These are phyloP conservation scores for Tympanuchus pallidicinctus DNA, from an alignment of 2,113 vertebrate genomes.

Conservation along the genomic window DNA sequence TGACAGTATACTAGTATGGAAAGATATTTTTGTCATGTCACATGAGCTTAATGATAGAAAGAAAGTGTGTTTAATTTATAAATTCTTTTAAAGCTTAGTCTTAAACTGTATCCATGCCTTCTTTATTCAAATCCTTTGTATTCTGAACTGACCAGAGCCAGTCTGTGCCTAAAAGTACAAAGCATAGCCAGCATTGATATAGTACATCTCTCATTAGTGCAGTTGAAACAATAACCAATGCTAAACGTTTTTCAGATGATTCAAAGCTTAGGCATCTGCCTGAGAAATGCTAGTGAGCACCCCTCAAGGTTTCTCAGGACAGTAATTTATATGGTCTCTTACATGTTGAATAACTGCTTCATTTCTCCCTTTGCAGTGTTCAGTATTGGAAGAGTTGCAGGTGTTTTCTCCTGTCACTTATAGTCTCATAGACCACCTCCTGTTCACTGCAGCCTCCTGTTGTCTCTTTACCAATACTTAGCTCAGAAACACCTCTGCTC, in stretches of 20 bases:
- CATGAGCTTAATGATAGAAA: background rate
- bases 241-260: background rate
- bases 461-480: background rate
- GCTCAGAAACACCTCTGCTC: background rate
- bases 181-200: background rate
- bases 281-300: background rate
- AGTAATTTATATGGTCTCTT: slow-evolving; percentile 10
- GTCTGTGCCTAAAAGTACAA: background rate
- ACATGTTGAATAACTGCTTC: background rate
- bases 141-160: background rate
- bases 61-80: background rate
- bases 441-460: background rate
- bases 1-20: background rate
- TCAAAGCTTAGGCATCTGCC: background rate
- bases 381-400: slow-evolving; percentile 35
- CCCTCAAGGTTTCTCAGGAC: background rate
- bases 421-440: slow-evolving; percentile 15
- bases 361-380: background rate
- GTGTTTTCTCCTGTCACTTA: slow-evolving; percentile 41
- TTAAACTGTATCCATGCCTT: background rate
- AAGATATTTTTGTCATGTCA: background rate
- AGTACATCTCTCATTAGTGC: rapidly evolving
- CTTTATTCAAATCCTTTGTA: background rate
- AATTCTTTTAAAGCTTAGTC: background rate
- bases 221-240: background rate